Evolutionary conservation across 2,888 invertebrate genomes (phyloP), one percentile per base, ranked within the genome.

Genomic region (Icerya purchasi): DNA sequence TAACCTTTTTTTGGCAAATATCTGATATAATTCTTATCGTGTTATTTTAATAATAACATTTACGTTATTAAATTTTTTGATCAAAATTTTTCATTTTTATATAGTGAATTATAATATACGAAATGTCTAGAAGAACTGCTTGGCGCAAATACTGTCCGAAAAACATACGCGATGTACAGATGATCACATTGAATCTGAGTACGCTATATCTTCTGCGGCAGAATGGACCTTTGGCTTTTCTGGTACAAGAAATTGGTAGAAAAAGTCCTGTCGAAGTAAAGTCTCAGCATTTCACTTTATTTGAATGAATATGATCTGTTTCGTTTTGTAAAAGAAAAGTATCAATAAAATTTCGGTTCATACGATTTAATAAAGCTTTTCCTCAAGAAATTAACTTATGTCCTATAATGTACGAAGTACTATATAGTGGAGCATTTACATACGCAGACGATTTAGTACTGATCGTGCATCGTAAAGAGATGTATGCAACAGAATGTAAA

Each of bases 141-240:
- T 59, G 54, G 59, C 53, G 59, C 14, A 53, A 24, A 22, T 22
- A 53, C 3, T 59, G 59, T 23, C 59, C 59, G 49, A 19, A 53
- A 14, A 23, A 54, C 14, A 18, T 59, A 3, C 23, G 53, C 25
- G 36, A 20, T 10, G 54, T 54, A 54, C 59, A 59, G 50, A 50
- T 59, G 23, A 53, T 49, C 8, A 54, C 59, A 20, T 54, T 59
- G 22, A 54, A 59, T 36, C 36, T 22, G 22, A 54, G 50, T 5
- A 50, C 50, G 19, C 50, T 59, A 21, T 59, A 54, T 10, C 20
- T 59, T 2, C 2, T 59, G 3, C 59, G 59, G 49, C 59, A 59
- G 23, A 59, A 54, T 50, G 59, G 59, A 50, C 59, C 59, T 3
- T 59, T 59, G 19, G 54, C 59, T 54, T 59, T 59, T 54, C 19